A percentile compares a stretch with the other conserved stretches of the same genome.
phyloP scores from a whole-genome alignment of 1,140 invertebrate genomes.

The Drosophila persimilis region DNA sequence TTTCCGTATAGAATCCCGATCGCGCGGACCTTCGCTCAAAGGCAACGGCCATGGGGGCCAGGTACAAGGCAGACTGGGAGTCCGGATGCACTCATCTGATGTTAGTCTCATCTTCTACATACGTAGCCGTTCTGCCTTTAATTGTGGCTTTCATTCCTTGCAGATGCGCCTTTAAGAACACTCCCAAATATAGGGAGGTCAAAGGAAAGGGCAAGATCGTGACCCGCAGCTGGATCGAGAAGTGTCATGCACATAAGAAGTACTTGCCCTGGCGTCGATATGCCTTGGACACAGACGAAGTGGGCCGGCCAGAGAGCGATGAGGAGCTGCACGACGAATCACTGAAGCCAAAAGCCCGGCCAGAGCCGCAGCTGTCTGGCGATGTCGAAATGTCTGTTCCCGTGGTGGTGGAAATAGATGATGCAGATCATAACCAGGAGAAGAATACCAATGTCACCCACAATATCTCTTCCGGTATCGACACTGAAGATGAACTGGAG shows the following conservation, averaged over 20 bases:
- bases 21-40: slow-evolving; percentile 87
- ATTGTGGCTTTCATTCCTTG: slow-evolving; percentile 13
- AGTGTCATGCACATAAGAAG: slow-evolving; percentile 86
- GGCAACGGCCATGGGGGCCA: slow-evolving; percentile 91
- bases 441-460: not conserved
- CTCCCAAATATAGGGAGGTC: slow-evolving; percentile 93
- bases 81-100: slow-evolving; percentile 63
- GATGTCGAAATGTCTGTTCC: slow-evolving; percentile 1
- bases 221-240: slow-evolving; percentile 89
- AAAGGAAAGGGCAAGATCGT: slow-evolving; percentile 88
- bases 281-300: slow-evolving; percentile 84
- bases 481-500: slow-evolving; percentile 85
- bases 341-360: slow-evolving; percentile 35
- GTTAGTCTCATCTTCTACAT: slow-evolving; percentile 24
- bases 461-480: slow-evolving; percentile 61
- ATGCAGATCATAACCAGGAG: not conserved
- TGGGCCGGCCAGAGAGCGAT: slow-evolving; percentile 83
- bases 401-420: not conserved
- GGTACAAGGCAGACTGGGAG: slow-evolving; percentile 85
- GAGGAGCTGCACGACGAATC: slow-evolving; percentile 84
- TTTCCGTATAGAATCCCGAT: slow-evolving; percentile 88
- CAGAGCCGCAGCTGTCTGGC: slow-evolving; percentile 2
- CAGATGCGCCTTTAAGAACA: slow-evolving; percentile 94
- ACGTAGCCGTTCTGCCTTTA: not conserved
- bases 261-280: slow-evolving; percentile 89